These are phyloP conservation scores for Tragelaphus scriptus DNA, from an alignment of 2,113 vertebrate genomes.

Conservation along the genomic window DNA sequence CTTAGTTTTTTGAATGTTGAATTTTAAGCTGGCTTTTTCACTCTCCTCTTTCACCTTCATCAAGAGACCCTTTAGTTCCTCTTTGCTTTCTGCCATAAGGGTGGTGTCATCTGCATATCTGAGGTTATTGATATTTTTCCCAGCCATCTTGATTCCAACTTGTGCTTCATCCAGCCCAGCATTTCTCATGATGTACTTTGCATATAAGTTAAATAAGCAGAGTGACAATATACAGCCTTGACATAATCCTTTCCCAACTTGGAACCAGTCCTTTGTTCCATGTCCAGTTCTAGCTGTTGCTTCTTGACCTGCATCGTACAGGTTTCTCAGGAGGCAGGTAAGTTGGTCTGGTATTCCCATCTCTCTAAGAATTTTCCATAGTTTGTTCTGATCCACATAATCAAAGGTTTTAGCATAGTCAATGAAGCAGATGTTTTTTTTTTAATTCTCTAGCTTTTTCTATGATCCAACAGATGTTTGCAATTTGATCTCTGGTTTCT, in stretches of 20 bases:
- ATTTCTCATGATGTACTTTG: not conserved
- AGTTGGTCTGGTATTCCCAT: not conserved
- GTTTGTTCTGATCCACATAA: not conserved
- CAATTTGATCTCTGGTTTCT: not conserved
- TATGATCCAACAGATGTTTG: not conserved
- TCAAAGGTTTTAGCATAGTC: not conserved
- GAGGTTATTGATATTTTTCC: not conserved
- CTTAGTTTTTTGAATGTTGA: too few species aligned
- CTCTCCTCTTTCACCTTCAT: too few species aligned
- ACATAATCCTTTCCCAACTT: not conserved
- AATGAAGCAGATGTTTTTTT: not conserved
- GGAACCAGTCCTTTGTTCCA: not conserved
- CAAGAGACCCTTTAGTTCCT: not conserved
- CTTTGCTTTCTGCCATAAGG: not conserved
- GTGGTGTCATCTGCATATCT: not conserved
- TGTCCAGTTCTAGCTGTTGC: not conserved
- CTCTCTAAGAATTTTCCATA: not conserved
- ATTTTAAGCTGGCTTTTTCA: too few species aligned
- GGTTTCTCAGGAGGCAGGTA: not conserved
- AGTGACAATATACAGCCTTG: not conserved
- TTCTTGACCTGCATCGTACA: not conserved
- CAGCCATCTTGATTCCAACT: not conserved
- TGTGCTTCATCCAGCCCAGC: not conserved
- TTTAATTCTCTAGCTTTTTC: not conserved
- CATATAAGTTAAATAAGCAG: not conserved